These are phyloP conservation scores for Exephanes ischioxanthus DNA, from an alignment of 2,888 invertebrate genomes.

Conservation along the genomic window DNA sequence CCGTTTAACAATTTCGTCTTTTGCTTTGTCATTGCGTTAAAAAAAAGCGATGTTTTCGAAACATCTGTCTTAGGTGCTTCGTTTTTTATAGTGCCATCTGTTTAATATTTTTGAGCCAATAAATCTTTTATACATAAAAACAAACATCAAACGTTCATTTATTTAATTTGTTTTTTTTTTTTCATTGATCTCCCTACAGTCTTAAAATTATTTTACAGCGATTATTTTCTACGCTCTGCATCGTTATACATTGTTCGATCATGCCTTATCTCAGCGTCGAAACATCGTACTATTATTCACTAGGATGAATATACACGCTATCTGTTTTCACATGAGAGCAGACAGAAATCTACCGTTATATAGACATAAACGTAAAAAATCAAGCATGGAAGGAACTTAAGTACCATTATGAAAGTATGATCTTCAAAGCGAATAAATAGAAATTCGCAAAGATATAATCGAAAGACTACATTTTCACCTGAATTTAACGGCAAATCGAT, in stretches of 20 bases:
- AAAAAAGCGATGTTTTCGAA: conserved; percentile 15
- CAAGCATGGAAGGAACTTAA: conserved; percentile 29
- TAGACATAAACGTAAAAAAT: conserved; percentile 10
- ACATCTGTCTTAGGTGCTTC: conserved; percentile 23
- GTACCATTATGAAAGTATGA: conserved; percentile 50
- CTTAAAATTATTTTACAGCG: conserved; percentile 29
- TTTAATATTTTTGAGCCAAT: conserved; percentile 54
- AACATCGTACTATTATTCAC: conserved; percentile 20
- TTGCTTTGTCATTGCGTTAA: conserved; percentile 23
- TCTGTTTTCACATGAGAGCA: conserved; percentile 9
- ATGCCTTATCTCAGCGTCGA: conserved; percentile 1
- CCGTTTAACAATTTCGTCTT: conserved; percentile 26
- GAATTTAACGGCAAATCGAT: conserved; percentile 47
- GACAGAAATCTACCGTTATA: not conserved
- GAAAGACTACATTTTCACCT: conserved; percentile 54
- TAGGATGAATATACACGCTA: conserved; percentile 9
- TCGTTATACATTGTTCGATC: not conserved
- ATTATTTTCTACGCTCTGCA: conserved; percentile 5
- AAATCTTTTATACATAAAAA: conserved; percentile 58
- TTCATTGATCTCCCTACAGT: conserved; percentile 18
- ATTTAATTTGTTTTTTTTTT: conserved; percentile 30
- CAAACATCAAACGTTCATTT: conserved; percentile 44
- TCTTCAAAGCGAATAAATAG: conserved; percentile 22
- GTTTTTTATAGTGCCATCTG: conserved; percentile 51
- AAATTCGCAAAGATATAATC: conserved; percentile 15